Conservation (phyloP, 1,140 invertebrate species). For the Choristoneura fumiferana region DNA sequence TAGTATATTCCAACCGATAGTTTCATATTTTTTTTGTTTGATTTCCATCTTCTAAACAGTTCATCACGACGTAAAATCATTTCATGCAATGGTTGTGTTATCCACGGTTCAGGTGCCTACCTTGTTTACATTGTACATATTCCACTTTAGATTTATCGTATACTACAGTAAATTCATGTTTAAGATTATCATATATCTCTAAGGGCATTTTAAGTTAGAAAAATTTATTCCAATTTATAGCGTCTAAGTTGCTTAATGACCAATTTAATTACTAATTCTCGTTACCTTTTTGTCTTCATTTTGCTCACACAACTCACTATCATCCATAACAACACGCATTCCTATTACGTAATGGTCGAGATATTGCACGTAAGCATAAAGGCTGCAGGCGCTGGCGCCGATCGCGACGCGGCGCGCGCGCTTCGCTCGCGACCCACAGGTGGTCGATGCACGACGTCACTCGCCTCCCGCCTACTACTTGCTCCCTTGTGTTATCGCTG, state of each 20-base stretch:
- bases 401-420: neutral
- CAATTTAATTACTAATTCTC: neutral
- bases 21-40: constrained; percentile 21
- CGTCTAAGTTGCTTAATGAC: neutral
- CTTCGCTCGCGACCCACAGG: constrained; percentile 34
- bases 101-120: constrained; percentile 7
- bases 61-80: constrained; percentile 26
- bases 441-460: constrained; percentile 34
- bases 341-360: constrained; percentile 30
- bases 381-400: too few relatives aligned
- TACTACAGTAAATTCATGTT: neutral
- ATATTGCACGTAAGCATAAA: constrained; percentile 21
- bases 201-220: neutral
- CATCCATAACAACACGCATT: neutral
- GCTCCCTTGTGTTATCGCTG: neutral
- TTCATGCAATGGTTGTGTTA: constrained; percentile 20
- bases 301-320: neutral
- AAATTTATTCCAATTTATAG: neutral
- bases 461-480: constrained; percentile 21
- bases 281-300: neutral
- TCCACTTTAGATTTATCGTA: neutral
- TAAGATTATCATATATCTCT: neutral
- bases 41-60: constrained; percentile 34
- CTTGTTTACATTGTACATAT: neutral
- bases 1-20: neutral